A percentile compares a stretch with the other conserved stretches of the same genome.
phyloP scores from a whole-genome alignment of 2,113 vertebrate species.

The Pitta sordida region DNA sequence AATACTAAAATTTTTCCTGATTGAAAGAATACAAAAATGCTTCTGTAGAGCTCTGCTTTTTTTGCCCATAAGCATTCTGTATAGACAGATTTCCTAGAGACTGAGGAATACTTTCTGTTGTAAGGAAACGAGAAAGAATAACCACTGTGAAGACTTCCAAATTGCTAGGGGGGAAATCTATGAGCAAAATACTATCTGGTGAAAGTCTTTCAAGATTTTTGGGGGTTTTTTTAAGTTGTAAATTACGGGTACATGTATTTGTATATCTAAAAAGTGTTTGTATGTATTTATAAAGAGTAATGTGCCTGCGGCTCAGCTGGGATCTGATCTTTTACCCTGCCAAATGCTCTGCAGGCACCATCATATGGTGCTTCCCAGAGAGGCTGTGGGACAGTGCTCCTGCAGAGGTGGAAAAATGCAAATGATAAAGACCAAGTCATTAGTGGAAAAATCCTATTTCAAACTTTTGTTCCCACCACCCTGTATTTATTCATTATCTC shows the following conservation, averaged over 20 bases:
- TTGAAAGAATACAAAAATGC: not conserved
- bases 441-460: not conserved
- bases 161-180: not conserved
- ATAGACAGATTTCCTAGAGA: not conserved
- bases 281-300: not conserved
- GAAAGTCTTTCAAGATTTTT: not conserved
- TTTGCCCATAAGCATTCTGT: not conserved
- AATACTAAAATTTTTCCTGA: not conserved
- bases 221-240: not conserved
- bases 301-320: accelerated
- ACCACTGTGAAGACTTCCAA: not conserved
- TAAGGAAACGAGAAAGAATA: not conserved
- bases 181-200: not conserved
- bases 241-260: not conserved
- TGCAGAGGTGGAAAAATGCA: not conserved
- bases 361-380: not conserved
- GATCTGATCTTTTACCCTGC: not conserved
- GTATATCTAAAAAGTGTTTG: too few species aligned
- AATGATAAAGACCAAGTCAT: not conserved
- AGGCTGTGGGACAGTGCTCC: not conserved
- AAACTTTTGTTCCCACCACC: not conserved
- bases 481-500: not conserved
- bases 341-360: not conserved
- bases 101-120: not conserved
- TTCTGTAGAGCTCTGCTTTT: not conserved